Percentiles rank a stretch among this genome's conserved stretches.
phyloP scores from a whole-genome alignment of 1,140 invertebrate species.

The Steinernema khuongi region DNA sequence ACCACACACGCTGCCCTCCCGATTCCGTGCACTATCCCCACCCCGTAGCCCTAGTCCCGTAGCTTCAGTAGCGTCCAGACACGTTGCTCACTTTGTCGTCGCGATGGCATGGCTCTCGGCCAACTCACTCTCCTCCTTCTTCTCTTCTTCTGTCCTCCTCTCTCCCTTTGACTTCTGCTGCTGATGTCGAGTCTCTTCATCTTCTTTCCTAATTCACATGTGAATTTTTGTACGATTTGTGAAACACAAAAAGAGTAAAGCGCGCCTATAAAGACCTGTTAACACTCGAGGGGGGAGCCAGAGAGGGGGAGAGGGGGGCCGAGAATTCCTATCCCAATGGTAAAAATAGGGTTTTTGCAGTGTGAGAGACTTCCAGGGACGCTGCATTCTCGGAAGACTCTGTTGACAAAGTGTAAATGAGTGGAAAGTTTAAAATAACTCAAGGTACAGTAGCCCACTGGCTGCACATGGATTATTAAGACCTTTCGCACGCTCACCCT shows the following conservation, averaged over 20 bases:
- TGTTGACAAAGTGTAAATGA: too few species aligned
- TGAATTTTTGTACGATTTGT: constrained; percentile 10
- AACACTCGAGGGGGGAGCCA: too few species aligned
- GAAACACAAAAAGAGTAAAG: constrained; percentile 17
- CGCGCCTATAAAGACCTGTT: too few species aligned
- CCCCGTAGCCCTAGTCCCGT: neutral
- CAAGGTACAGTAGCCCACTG: too few species aligned
- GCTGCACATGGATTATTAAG: too few species aligned
- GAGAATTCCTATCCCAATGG: too few species aligned
- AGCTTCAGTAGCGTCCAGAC: neutral
- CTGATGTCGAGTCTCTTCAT: neutral
- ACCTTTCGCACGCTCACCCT: too few species aligned
- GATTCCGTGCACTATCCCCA: neutral
- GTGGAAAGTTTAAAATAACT: too few species aligned
- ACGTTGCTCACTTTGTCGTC: constrained; percentile 16
- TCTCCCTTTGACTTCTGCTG: constrained; percentile 9
- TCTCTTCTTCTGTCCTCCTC: neutral
- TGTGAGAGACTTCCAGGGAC: too few species aligned
- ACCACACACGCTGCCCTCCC: neutral
- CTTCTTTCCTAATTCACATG: constrained; percentile 11
- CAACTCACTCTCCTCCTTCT: neutral
- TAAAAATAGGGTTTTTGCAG: too few species aligned
- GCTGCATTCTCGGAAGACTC: too few species aligned
- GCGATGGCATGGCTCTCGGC: neutral
- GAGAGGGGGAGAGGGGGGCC: too few species aligned